These are phyloP conservation scores for Drosophila siamana DNA, from an alignment of 2,888 invertebrate genomes.

Conservation along the genomic window DNA sequence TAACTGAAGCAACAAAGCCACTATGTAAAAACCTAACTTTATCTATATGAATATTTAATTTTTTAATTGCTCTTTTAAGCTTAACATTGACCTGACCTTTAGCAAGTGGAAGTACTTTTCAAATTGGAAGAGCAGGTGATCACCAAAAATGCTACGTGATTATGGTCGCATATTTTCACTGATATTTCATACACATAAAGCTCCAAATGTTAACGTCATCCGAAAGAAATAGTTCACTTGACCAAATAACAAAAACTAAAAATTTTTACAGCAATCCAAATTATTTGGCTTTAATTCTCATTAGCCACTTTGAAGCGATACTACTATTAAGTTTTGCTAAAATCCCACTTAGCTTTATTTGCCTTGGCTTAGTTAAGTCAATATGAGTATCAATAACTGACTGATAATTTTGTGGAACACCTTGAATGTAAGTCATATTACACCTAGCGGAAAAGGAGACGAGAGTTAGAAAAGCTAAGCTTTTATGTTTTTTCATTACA, in stretches of 20 bases:
- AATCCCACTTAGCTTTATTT: neutral
- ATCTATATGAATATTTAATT: neutral
- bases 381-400: neutral
- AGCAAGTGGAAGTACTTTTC: constrained; percentile 39
- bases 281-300: neutral
- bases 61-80: constrained; percentile 52
- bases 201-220: constrained; percentile 9
- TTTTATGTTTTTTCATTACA: too few relatives aligned
- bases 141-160: constrained; percentile 60
- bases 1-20: neutral
- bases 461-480: too few relatives aligned
- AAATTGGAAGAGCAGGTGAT: constrained; percentile 39
- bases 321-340: neutral
- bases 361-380: neutral
- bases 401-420: neutral
- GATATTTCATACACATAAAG: constrained; percentile 26
- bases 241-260: too few relatives aligned
- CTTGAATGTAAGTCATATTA: neutral
- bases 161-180: constrained; percentile 59
- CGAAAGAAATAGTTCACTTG: neutral
- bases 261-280: too few relatives aligned
- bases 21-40: neutral
- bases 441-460: too few relatives aligned
- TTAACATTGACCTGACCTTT: constrained; percentile 70
- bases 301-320: neutral